Evolutionary conservation across 2,797 vertebrate species (phyloP).

Genomic region (Sarcoramphus papa): DNA sequence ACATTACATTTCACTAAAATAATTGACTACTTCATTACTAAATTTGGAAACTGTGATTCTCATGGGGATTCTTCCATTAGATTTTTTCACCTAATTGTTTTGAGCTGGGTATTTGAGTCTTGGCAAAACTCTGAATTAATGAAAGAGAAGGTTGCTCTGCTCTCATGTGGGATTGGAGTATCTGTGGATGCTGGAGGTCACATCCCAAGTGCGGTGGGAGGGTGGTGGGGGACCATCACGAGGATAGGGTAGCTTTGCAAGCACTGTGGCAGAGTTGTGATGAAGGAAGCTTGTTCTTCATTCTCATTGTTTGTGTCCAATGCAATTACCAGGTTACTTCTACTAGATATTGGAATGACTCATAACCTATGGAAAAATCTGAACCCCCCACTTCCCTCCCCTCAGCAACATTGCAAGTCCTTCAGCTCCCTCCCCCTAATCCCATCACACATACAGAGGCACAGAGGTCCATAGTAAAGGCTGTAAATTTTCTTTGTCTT

Average conservation of each 20-base stretch:
- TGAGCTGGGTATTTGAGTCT: neutral
- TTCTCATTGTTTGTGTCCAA: neutral
- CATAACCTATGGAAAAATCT: neutral
- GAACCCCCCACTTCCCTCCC: fast-evolving
- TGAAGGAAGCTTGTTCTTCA: neutral
- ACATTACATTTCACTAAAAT: neutral
- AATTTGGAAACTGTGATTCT: neutral
- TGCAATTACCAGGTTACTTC: neutral
- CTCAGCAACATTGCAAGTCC: neutral
- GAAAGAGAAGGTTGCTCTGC: neutral
- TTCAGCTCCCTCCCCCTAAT: neutral
- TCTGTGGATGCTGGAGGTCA: neutral
- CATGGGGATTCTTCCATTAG: neutral
- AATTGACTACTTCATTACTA: neutral
- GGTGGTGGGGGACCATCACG: neutral
- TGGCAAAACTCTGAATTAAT: neutral
- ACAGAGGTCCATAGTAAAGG: neutral
- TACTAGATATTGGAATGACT: neutral
- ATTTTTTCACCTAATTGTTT: neutral
- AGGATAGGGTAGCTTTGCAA: neutral
- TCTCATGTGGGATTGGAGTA: neutral
- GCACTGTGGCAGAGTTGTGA: neutral
- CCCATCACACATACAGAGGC: neutral
- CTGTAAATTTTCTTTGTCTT: neutral
- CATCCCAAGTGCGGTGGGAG: neutral